Evolutionary conservation across 2,113 vertebrate species (phyloP).

Genomic region (Capra hircus): DNA sequence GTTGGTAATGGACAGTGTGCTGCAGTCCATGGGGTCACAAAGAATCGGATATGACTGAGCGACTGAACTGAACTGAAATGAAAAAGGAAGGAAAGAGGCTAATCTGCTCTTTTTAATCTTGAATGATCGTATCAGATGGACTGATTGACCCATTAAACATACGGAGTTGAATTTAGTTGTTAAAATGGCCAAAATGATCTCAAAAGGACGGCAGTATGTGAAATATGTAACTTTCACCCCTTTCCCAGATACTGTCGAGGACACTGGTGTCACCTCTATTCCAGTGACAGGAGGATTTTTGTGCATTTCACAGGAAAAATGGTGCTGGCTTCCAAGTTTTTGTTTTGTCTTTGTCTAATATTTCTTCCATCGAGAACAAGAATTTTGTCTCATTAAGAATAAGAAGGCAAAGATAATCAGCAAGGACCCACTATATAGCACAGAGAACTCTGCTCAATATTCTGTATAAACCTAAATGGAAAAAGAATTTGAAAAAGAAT

Average conservation of each 20-base stretch:
- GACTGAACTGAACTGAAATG: not conserved
- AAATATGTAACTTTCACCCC: not conserved
- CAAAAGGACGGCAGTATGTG: not conserved
- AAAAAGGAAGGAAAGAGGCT: not conserved
- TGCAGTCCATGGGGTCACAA: not conserved
- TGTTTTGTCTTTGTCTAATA: not conserved
- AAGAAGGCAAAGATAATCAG: not conserved
- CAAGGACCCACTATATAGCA: not conserved
- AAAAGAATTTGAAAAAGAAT: not conserved
- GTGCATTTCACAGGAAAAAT: not conserved
- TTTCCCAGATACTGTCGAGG: not conserved
- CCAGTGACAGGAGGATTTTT: not conserved
- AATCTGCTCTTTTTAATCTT: not conserved
- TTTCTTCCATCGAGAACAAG: not conserved
- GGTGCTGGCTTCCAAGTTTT: not conserved
- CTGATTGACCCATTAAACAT: not conserved
- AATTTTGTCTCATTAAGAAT: slow-evolving; percentile 17
- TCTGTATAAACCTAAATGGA: not conserved
- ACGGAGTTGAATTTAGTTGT: not conserved
- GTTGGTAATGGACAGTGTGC: not conserved
- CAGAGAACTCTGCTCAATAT: not conserved
- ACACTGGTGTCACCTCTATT: not conserved
- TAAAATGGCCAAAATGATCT: not conserved
- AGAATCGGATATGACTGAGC: not conserved
- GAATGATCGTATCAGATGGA: not conserved